These are phyloP conservation scores for Morpho deidamia DNA, from an alignment of 2,888 invertebrate species.

Conservation along the genomic window DNA sequence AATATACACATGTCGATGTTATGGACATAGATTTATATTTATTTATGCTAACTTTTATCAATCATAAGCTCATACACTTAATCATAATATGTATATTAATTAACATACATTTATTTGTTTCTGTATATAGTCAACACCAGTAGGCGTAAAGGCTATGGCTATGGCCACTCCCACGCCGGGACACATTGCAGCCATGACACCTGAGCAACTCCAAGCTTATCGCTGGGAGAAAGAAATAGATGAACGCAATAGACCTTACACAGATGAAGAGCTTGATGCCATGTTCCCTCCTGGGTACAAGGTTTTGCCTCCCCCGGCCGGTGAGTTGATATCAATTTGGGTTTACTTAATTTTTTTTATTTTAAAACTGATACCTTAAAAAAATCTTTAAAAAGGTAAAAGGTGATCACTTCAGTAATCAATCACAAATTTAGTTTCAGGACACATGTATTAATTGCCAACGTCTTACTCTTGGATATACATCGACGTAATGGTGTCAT, in stretches of 20 bases:
- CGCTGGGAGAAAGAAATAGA: constrained; percentile 99
- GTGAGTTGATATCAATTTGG: constrained; percentile 53
- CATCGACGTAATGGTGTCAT: constrained; percentile 34
- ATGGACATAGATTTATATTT: too few relatives aligned
- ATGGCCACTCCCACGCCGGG: constrained; percentile 99
- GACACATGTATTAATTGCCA: constrained; percentile 65
- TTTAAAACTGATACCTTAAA: constrained; percentile 10
- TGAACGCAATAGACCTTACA: constrained; percentile 96
- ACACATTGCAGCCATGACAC: constrained; percentile 98
- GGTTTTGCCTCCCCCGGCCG: constrained; percentile 96
- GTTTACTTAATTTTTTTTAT: constrained; percentile 18
- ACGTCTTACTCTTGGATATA: constrained; percentile 44
- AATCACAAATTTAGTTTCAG: constrained; percentile 71
- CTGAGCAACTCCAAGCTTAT: constrained; percentile 98
- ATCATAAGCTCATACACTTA: too few relatives aligned
- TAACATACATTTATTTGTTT: neutral
- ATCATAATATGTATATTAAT: too few relatives aligned
- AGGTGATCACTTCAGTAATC: constrained; percentile 59
- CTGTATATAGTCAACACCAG: constrained; percentile 82
- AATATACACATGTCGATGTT: too few relatives aligned
- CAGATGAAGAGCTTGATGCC: constrained; percentile 97
- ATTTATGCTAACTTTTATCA: too few relatives aligned
- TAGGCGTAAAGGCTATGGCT: constrained; percentile 97
- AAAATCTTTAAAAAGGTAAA: constrained; percentile 27
- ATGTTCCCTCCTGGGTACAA: constrained; percentile 99